Evolutionary conservation across 2,113 vertebrate genomes (phyloP).

Genomic region (zebrafish (Danio rerio)): DNA sequence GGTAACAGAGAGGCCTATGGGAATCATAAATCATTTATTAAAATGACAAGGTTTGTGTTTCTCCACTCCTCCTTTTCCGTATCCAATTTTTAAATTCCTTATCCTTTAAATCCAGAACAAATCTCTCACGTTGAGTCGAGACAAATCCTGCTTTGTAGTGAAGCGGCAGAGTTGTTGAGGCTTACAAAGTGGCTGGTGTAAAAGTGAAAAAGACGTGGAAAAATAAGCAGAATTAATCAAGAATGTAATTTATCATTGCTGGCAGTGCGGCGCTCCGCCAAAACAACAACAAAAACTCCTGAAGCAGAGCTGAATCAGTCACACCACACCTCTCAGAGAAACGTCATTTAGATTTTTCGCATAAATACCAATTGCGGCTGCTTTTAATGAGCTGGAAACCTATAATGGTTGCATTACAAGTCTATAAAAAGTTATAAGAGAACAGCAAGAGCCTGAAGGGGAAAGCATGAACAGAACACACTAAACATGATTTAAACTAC

Average conservation of each 20-base stretch:
- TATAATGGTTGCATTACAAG: background rate
- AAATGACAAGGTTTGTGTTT: conserved; percentile 53
- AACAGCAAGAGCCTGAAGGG: background rate
- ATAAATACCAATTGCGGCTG: background rate
- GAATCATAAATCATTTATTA: conserved; percentile 64
- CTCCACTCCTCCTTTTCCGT: conserved; percentile 46
- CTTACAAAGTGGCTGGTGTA: background rate
- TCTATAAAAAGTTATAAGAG: background rate
- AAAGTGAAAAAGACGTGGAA: background rate
- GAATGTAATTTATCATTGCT: conserved; percentile 4
- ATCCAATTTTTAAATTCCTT: conserved; percentile 54
- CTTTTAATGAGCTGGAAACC: background rate
- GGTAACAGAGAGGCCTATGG: conserved; percentile 57
- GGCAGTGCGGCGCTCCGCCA: background rate
- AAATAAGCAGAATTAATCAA: conserved; percentile 24
- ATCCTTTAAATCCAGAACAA: conserved; percentile 51
- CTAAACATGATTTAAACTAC: too few relatives aligned
- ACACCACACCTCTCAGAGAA: conserved; percentile 6
- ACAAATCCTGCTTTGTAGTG: conserved; percentile 14
- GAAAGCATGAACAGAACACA: background rate
- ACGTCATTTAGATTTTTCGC: background rate
- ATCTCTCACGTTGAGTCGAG: conserved; percentile 21
- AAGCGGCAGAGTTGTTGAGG: conserved; percentile 2
- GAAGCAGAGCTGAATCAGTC: conserved; percentile 21
- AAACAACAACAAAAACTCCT: conserved; percentile 17